phyloP scores from a whole-genome alignment of 1,140 invertebrate species.

The Atta cephalotes region DNA sequence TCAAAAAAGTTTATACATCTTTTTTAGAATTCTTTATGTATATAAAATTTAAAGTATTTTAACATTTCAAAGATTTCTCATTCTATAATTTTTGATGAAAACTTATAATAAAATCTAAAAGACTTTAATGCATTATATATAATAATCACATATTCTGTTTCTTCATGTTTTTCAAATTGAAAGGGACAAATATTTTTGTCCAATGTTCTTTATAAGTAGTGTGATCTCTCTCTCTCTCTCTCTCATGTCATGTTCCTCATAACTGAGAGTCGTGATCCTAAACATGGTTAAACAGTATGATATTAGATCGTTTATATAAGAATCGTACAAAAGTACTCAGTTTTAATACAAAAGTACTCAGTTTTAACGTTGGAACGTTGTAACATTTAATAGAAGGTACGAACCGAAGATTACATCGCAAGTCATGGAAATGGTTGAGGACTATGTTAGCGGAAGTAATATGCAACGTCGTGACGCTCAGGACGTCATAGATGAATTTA shows the following conservation, averaged over 20 bases:
- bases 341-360: background rate
- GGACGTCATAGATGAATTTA: slow-evolving; percentile 89
- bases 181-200: background rate
- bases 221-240: too few species aligned
- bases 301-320: background rate
- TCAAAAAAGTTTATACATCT: too few species aligned
- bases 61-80: too few species aligned
- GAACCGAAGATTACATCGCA: background rate
- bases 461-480: slow-evolving; percentile 90
- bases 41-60: too few species aligned
- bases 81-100: too few species aligned
- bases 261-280: too few species aligned
- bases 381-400: background rate
- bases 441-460: slow-evolving; percentile 89
- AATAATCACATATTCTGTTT: background rate
- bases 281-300: too few species aligned
- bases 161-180: background rate
- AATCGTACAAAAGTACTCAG: background rate
- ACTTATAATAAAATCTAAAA: too few species aligned
- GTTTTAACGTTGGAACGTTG: background rate
- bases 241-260: too few species aligned
- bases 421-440: slow-evolving; percentile 88
- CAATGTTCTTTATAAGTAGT: too few species aligned
- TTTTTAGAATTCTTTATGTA: too few species aligned
- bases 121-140: background rate